Evolutionary conservation across 2,888 invertebrate species (phyloP).

Genomic region (Synanthedon tipuliformis): DNA sequence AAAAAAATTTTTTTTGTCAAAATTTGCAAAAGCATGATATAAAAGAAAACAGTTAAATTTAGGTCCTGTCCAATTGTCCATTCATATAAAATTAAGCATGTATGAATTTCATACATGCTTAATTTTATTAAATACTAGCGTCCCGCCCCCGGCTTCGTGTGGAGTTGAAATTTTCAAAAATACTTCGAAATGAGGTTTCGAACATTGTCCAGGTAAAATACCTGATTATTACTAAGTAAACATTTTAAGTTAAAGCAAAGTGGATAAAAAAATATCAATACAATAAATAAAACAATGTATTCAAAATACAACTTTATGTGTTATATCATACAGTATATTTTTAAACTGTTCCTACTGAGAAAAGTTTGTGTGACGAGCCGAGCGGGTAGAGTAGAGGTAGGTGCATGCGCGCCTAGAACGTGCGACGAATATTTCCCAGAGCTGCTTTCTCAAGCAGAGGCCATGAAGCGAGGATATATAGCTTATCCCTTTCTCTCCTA

Average conservation of each 20-base stretch:
- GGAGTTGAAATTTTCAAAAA: too few relatives aligned
- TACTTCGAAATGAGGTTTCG: too few relatives aligned
- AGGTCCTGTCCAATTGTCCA: too few relatives aligned
- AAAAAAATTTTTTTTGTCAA: too few relatives aligned
- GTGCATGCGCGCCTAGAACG: not conserved
- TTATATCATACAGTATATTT: not conserved
- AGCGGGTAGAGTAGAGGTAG: not conserved
- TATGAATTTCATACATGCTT: too few relatives aligned
- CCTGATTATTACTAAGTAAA: too few relatives aligned
- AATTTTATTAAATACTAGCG: too few relatives aligned
- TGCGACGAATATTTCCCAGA: not conserved
- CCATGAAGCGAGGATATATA: constrained; percentile 12
- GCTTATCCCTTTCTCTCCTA: constrained; percentile 4
- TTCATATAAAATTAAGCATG: too few relatives aligned
- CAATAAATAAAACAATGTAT: not conserved
- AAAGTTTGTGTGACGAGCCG: not conserved
- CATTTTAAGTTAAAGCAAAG: not conserved
- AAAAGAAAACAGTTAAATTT: too few relatives aligned
- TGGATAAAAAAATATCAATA: not conserved
- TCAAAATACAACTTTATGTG: not conserved
- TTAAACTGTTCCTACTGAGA: not conserved
- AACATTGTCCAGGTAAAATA: too few relatives aligned
- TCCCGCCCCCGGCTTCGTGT: too few relatives aligned
- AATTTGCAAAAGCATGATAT: too few relatives aligned
- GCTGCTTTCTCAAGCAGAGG: constrained; percentile 21